Percentiles rank a stretch among this genome's conserved stretches.
Evolutionary conservation across 2,113 vertebrate species (phyloP).

Genomic region (Rhynchopsitta pachyrhyncha): DNA sequence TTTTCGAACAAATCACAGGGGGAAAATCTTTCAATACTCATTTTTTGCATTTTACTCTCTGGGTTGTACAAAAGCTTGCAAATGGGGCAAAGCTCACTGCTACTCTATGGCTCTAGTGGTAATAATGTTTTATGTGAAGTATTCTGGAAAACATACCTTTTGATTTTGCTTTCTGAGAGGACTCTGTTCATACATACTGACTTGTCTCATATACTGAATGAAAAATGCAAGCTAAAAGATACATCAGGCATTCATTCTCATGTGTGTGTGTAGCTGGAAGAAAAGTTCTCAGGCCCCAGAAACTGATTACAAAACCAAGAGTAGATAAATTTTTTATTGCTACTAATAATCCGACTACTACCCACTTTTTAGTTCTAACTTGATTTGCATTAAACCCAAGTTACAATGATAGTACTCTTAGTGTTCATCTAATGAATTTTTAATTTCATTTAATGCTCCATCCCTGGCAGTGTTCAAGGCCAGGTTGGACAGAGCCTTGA

Average conservation of each 20-base stretch:
- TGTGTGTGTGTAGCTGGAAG: not conserved
- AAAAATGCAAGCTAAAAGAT: not conserved
- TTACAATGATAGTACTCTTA: not conserved
- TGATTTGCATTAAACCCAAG: not conserved
- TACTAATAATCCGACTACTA: not conserved
- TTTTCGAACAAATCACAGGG: not conserved
- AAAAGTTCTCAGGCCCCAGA: not conserved
- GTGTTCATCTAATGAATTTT: not conserved
- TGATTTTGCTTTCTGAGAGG: not conserved
- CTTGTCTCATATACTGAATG: not conserved
- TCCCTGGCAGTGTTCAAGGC: too few species aligned
- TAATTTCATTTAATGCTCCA: too few species aligned
- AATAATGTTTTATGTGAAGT: not conserved
- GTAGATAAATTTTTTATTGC: not conserved
- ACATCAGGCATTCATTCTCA: not conserved
- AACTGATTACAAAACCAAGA: not conserved
- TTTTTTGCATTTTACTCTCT: conserved; percentile 6
- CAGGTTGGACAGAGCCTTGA: too few species aligned
- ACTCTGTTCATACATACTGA: not conserved
- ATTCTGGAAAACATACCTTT: not conserved
- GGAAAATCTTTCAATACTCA: accelerated
- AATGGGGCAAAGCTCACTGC: not conserved
- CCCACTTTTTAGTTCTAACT: not conserved
- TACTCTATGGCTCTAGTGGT: not conserved
- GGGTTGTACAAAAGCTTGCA: not conserved